Conservation (phyloP, 2,888 invertebrate species). For the Cordylochernes scorpioides region DNA sequence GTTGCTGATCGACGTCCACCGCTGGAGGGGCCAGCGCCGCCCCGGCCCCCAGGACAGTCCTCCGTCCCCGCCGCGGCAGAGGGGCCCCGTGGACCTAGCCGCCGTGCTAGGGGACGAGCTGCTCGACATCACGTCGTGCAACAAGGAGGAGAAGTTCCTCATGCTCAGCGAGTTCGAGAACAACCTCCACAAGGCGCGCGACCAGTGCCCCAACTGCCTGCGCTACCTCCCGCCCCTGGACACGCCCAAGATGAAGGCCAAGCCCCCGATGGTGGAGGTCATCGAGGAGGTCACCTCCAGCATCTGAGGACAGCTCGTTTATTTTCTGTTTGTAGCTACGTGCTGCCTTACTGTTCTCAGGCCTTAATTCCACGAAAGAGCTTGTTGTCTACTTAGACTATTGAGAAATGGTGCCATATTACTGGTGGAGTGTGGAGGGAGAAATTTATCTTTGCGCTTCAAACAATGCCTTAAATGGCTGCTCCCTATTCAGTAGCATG, state of each 20-base stretch:
- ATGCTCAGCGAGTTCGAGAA: conserved; percentile 65
- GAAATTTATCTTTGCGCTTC: no score
- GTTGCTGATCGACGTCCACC: conserved; percentile 51
- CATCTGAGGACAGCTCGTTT: no score
- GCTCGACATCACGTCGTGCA: conserved; percentile 18
- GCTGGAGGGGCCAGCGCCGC: conserved; percentile 30
- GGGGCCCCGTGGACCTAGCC: conserved; percentile 23
- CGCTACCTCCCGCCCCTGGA: background rate
- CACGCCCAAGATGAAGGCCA: background rate
- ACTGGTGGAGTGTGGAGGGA: no score
- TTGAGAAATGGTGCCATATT: no score
- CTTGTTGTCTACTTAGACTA: no score
- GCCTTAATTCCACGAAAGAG: no score
- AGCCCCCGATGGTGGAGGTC: conserved; percentile 5
- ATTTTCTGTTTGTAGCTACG: no score
- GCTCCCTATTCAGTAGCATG: no score
- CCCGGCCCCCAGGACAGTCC: conserved; percentile 2
- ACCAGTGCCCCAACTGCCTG: conserved; percentile 11
- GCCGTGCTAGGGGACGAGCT: conserved; percentile 14
- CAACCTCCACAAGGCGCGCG: conserved; percentile 30
- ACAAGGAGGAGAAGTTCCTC: conserved; percentile 49
- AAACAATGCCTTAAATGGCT: no score
- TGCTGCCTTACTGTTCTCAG: no score
- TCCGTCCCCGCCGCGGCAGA: conserved; percentile 4
- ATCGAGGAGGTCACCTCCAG: conserved; percentile 10